phyloP scores from a whole-genome alignment of 2,888 invertebrate genomes.

The Dicycla oo region DNA sequence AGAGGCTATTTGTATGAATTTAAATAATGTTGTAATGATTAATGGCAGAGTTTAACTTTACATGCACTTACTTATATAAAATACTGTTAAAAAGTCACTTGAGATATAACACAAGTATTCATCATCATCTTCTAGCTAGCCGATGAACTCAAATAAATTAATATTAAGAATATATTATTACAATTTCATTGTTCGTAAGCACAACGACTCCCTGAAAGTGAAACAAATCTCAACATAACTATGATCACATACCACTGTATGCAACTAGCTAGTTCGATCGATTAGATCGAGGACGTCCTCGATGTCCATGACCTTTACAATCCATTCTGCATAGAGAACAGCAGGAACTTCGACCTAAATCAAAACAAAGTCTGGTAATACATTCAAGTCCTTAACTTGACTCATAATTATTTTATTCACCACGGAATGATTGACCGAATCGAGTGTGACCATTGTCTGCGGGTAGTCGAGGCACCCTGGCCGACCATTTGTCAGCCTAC shows the following conservation, averaged over 20 bases:
- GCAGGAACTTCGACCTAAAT: slow-evolving; percentile 29
- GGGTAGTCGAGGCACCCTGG: slow-evolving; percentile 69
- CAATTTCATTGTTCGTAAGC: not conserved
- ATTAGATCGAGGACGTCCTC: too few relatives aligned
- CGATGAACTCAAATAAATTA: not conserved
- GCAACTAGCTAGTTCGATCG: not conserved
- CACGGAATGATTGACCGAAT: slow-evolving; percentile 66
- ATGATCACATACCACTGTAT: not conserved
- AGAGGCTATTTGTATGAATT: slow-evolving; percentile 34
- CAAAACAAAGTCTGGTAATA: slow-evolving; percentile 44
- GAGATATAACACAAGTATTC: slow-evolving; percentile 1
- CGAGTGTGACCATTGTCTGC: slow-evolving; percentile 68
- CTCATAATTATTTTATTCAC: slow-evolving; percentile 66
- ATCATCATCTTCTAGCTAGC: slow-evolving; percentile 1
- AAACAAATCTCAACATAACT: not conserved
- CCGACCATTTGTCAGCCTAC: slow-evolving; percentile 69
- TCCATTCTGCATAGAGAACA: slow-evolving; percentile 13
- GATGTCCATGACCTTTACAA: slow-evolving; percentile 10
- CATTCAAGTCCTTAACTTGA: slow-evolving; percentile 53
- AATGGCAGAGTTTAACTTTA: slow-evolving; percentile 39
- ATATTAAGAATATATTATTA: not conserved
- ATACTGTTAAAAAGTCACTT: slow-evolving; percentile 43
- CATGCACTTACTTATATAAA: slow-evolving; percentile 18
- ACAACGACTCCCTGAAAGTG: not conserved
- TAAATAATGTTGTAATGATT: slow-evolving; percentile 49